A percentile compares a stretch with the other conserved stretches of the same genome.
Conservation (phyloP, 2,113 vertebrate genomes). For the Cyphomyrus discorhynchus region DNA sequence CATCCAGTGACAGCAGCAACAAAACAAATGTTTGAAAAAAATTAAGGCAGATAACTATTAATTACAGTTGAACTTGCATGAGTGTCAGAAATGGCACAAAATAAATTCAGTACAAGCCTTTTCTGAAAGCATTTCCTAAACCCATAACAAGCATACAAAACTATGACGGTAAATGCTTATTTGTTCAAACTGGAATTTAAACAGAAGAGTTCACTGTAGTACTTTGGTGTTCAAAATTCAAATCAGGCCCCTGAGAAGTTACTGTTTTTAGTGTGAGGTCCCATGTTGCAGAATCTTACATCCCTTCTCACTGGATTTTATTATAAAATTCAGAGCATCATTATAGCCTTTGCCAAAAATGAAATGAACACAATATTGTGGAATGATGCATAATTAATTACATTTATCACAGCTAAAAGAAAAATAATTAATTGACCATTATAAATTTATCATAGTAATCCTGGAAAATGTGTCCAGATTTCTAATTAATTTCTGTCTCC, state of each 20-base stretch:
- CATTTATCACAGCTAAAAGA: neutral
- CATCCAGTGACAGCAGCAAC: neutral
- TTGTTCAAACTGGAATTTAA: conserved; percentile 14
- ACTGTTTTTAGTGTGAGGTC: neutral
- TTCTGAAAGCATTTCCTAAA: neutral
- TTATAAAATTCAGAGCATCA: neutral
- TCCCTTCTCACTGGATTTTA: too few relatives aligned
- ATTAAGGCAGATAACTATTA: neutral
- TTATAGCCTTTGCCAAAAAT: neutral
- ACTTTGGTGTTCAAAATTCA: neutral
- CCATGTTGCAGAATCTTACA: neutral
- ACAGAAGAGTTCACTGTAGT: neutral
- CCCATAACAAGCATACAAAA: neutral
- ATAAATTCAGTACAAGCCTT: neutral
- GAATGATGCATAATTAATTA: neutral
- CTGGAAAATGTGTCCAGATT: neutral
- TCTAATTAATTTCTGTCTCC: neutral
- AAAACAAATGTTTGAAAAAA: neutral
- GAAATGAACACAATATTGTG: neutral
- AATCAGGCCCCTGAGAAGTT: neutral
- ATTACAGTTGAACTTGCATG: neutral
- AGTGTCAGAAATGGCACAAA: neutral
- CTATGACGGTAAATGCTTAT: conserved; percentile 20
- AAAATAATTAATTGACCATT: neutral
- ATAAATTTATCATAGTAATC: neutral